phyloP scores from a whole-genome alignment of 2,888 invertebrate genomes.

The Chalcis sispes region DNA sequence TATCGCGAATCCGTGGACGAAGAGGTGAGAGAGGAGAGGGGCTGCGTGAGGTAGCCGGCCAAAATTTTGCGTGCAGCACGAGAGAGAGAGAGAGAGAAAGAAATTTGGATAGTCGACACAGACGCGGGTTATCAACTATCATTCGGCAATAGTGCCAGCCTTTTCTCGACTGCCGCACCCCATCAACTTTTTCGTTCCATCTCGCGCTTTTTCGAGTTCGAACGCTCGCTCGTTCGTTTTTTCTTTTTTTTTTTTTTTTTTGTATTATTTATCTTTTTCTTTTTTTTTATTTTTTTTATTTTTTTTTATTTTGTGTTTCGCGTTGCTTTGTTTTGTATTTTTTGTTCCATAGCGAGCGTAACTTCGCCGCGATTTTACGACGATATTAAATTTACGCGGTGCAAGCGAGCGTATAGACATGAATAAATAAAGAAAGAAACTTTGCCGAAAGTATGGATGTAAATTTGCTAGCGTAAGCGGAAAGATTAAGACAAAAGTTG shows the following conservation, averaged over 20 bases:
- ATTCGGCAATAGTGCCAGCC: constrained; percentile 2
- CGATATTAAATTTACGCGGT: constrained; percentile 48
- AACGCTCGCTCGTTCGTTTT: not conserved
- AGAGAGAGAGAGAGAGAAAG: not conserved
- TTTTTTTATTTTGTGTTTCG: not conserved
- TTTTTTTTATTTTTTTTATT: no score
- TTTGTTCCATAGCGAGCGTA: not conserved
- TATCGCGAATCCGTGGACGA: no score
- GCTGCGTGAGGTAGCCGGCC: no score
- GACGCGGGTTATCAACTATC: constrained; percentile 53
- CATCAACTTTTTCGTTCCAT: constrained; percentile 35
- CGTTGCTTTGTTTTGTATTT: constrained; percentile 17
- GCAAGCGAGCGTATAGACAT: constrained; percentile 28
- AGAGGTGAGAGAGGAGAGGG: no score
- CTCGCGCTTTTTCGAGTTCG: not conserved
- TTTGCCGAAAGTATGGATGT: not conserved
- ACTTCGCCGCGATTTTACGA: constrained; percentile 40
- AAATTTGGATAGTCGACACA: not conserved
- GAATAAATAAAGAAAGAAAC: constrained; percentile 38
- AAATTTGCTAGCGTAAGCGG: not conserved
- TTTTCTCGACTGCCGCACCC: constrained; percentile 9
- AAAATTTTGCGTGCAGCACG: no score
- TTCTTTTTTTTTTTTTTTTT: not conserved
- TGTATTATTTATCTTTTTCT: no score
- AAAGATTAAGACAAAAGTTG: not conserved